A percentile compares a stretch with the other conserved stretches of the same genome.
These are phyloP conservation scores for Stratiomys singularior DNA, from an alignment of 2,888 invertebrate species.

Conservation along the genomic window DNA sequence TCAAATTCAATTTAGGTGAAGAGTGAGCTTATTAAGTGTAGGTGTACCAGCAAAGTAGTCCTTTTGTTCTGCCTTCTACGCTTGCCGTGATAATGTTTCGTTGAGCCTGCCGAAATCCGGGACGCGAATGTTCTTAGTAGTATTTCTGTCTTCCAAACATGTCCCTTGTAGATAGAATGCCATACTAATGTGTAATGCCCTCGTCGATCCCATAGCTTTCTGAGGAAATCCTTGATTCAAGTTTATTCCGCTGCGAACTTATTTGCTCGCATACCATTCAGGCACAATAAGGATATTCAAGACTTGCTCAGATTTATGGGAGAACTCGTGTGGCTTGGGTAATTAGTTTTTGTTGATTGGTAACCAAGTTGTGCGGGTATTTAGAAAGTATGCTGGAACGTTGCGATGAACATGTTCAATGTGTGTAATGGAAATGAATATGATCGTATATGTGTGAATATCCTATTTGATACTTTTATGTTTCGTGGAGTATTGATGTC, in stretches of 20 bases:
- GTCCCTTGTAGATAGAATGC: constrained; percentile 1
- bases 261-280: background rate
- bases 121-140: background rate
- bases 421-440: too few species aligned
- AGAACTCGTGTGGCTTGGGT: constrained; percentile 31
- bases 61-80: background rate
- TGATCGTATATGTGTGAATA: too few species aligned
- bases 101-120: background rate
- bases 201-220: constrained; percentile 7
- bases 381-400: too few species aligned
- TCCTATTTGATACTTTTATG: too few species aligned
- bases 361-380: constrained; percentile 7
- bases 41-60: background rate
- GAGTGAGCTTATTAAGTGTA: constrained; percentile 39
- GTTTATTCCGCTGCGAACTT: constrained; percentile 6
- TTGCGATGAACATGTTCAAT: too few species aligned
- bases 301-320: constrained; percentile 21
- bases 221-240: background rate
- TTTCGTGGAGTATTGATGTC: too few species aligned
- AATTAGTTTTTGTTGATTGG: constrained; percentile 44
- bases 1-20: constrained; percentile 50
- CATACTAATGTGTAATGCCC: constrained; percentile 4
- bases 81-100: background rate
- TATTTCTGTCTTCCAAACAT: too few species aligned
- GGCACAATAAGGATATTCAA: background rate